Evolutionary conservation across 2,888 invertebrate species (phyloP), one percentile per base, ranked within the genome.

Genomic region (Scrobipalpa costella): DNA sequence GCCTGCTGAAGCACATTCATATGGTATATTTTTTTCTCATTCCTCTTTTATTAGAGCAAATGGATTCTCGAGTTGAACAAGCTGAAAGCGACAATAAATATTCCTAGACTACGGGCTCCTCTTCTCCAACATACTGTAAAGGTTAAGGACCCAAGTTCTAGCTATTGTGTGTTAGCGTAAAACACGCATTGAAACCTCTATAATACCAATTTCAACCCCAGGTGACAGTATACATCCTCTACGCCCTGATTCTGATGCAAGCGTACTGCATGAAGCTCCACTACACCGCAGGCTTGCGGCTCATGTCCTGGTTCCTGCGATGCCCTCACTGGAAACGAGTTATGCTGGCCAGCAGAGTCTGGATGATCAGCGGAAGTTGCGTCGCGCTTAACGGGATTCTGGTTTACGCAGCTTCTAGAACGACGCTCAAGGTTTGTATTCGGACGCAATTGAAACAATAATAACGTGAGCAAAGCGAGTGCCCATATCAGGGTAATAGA

Each of bases 201-300:
- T n/a, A n/a, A n/a, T n/a, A n/a, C n/a, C n/a, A n/a, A n/a, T 50
- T 50, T 11, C 8, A 50, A 21, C 8, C 27, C 11, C 50, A 52
- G 90, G 75, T 87, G 33, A 86, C 88, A 64, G 88, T 90, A 2
- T 72, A 80, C 57, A 75, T 89, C 0, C 79, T 90, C 0, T 90
- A 84, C 77, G 87, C 84, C 0, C 73, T 90, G 59, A 81, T 90
- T 49, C 74, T 90, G 1, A 75, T 86, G 21, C 90, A 90, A 75
- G 86, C 86, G 33, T 91, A 91, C 73, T 84, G 83, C 67, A 89
- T 90, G 88, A 91, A 91, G 76, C 79, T 91, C 1, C 88, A 89
- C 70, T 90, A 89, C 74, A 91, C 90, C 0, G 81, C 84, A 0
- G 90, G 90, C 0, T 75, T 90, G 9, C 82, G 90, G 0, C 81